Conservation (phyloP, 1,140 invertebrate species). For the Lucilia cuprina region DNA sequence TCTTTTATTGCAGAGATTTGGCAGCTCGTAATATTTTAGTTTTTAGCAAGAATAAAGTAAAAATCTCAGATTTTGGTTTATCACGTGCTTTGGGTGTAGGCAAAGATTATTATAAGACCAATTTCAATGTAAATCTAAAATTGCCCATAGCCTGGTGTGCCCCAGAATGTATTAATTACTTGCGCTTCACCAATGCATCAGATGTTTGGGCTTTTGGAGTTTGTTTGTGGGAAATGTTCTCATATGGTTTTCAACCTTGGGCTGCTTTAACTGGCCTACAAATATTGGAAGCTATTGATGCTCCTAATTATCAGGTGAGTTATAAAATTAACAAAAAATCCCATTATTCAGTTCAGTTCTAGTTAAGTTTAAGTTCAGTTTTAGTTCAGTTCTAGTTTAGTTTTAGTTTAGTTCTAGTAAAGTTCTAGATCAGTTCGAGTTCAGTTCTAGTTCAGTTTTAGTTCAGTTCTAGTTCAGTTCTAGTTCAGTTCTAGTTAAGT, state of each 20-base stretch:
- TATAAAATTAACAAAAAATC: neutral
- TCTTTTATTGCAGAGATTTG: constrained; percentile 73
- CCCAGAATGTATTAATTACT: constrained; percentile 95
- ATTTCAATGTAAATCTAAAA: constrained; percentile 97
- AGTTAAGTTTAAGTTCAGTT: too few species aligned
- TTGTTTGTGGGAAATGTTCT: constrained; percentile 99
- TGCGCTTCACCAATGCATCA: constrained; percentile 93
- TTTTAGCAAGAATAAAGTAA: constrained; percentile 94
- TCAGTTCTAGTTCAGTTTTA: too few species aligned
- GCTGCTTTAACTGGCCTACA: constrained; percentile 93
- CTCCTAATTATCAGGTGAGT: constrained; percentile 79
- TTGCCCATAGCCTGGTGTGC: constrained; percentile 99
- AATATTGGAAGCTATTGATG: constrained; percentile 95
- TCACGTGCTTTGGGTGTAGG: constrained; percentile 95
- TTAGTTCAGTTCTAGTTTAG: too few species aligned
- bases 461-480: too few species aligned
- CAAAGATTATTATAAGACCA: constrained; percentile 99
- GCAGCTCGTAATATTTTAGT: constrained; percentile 95
- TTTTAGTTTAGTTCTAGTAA: too few species aligned
- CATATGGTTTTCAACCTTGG: constrained; percentile 98
- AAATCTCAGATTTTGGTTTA: constrained; percentile 97
- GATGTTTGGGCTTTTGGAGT: constrained; percentile 99
- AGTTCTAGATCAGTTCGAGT: too few species aligned
- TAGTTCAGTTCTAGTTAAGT: too few species aligned
- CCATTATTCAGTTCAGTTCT: too few species aligned